Evolutionary conservation across 2,888 invertebrate species (phyloP).

Genomic region (Dioctria rufipes): DNA sequence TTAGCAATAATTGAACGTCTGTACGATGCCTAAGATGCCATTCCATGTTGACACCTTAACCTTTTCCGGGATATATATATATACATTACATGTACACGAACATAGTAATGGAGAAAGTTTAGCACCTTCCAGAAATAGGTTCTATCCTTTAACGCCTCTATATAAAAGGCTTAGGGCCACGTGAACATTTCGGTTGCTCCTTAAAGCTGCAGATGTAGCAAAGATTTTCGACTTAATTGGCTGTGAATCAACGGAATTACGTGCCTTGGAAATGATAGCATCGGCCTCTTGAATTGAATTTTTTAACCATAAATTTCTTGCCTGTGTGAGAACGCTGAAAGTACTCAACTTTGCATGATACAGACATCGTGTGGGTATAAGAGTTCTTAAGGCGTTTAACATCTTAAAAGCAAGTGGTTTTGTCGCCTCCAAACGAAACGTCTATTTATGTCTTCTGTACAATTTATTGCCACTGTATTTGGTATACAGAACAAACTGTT

Average conservation of each 20-base stretch:
- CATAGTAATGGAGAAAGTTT: constrained; percentile 36
- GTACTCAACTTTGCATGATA: constrained; percentile 26
- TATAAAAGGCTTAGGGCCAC: neutral
- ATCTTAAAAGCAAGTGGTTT: constrained; percentile 25
- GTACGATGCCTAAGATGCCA: constrained; percentile 52
- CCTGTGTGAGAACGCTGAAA: neutral
- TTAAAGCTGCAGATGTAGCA: constrained; percentile 45
- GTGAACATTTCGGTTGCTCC: constrained; percentile 33
- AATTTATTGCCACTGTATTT: constrained; percentile 5
- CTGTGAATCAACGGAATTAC: constrained; percentile 57
- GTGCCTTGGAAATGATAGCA: constrained; percentile 46
- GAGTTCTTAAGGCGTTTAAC: neutral
- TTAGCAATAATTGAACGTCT: constrained; percentile 58
- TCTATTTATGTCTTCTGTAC: constrained; percentile 20
- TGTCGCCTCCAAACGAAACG: neutral
- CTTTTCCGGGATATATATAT: neutral
- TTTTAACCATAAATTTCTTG: constrained; percentile 44
- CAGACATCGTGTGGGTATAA: neutral
- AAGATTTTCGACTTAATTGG: constrained; percentile 58
- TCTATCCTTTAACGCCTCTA: constrained; percentile 14
- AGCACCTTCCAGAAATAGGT: constrained; percentile 43
- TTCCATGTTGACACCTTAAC: constrained; percentile 50
- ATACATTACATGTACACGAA: neutral
- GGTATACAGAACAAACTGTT: no score
- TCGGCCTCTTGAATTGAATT: constrained; percentile 44